phyloP scores from a whole-genome alignment of 2,797 vertebrate genomes.

The Nyctalus aviator region DNA sequence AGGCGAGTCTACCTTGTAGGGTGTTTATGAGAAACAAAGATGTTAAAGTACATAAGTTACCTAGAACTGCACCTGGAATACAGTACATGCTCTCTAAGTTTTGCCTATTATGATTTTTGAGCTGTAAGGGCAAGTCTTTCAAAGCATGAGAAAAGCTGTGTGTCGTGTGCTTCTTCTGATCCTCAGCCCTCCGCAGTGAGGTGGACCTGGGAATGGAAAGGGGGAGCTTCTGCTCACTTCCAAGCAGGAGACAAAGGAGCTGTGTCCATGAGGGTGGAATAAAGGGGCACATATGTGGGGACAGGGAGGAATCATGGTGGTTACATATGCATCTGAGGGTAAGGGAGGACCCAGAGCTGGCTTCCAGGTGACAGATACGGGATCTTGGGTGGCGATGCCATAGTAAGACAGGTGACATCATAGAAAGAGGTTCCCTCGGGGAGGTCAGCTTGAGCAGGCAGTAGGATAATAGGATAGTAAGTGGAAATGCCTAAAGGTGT shows the following conservation, averaged over 20 bases:
- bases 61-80: not conserved
- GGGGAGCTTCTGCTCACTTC: not conserved
- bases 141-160: not conserved
- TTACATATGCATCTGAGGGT: not conserved
- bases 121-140: not conserved
- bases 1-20: not conserved
- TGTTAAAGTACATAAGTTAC: not conserved
- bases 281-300: not conserved
- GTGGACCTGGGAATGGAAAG: not conserved
- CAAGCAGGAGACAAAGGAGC: not conserved
- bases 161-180: not conserved
- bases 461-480: not conserved
- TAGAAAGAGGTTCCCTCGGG: not conserved
- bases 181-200: not conserved
- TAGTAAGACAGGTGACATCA: not conserved
- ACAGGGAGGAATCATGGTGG: not conserved
- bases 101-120: not conserved
- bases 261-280: not conserved
- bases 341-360: not conserved
- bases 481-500: not conserved
- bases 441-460: not conserved
- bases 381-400: not conserved
- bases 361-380: not conserved
- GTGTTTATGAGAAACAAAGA: not conserved
- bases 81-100: not conserved